Conservation (phyloP, 1,140 invertebrate species). For the Eueides isabella region DNA sequence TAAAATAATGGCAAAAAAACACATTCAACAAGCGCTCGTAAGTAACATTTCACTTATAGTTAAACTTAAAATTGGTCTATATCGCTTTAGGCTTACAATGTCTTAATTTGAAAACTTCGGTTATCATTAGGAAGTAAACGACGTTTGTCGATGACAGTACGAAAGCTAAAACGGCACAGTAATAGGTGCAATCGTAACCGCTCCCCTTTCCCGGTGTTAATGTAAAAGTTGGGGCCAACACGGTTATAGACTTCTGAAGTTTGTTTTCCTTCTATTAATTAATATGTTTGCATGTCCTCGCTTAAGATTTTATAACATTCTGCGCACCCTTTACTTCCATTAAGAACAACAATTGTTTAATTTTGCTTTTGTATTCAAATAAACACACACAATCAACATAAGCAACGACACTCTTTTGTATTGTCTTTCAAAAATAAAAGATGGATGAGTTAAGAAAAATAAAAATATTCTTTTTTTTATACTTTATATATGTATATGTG, state of each 20-base stretch:
- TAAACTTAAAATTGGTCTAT: not conserved
- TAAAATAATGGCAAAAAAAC: not conserved
- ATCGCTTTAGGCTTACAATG: slow-evolving; percentile 22
- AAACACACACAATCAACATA: not conserved
- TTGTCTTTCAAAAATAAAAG: not conserved
- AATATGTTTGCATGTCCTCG: slow-evolving; percentile 72
- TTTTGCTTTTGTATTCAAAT: slow-evolving; percentile 18
- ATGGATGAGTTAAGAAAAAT: too few species aligned
- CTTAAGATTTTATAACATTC: slow-evolving; percentile 59
- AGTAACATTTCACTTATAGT: not conserved
- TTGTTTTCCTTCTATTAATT: slow-evolving; percentile 76
- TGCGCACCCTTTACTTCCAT: slow-evolving; percentile 13
- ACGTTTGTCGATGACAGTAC: slow-evolving; percentile 38
- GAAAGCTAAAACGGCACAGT: slow-evolving; percentile 43
- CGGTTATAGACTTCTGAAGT: slow-evolving; percentile 70
- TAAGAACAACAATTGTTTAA: slow-evolving; percentile 20
- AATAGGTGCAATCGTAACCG: slow-evolving; percentile 71
- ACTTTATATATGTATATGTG: too few species aligned
- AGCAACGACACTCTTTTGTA: too few species aligned
- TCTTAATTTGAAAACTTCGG: slow-evolving; percentile 35
- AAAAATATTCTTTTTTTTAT: too few species aligned
- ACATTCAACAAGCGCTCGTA: not conserved
- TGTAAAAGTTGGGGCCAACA: slow-evolving; percentile 73
- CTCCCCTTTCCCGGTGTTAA: slow-evolving; percentile 64
- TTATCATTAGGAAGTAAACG: slow-evolving; percentile 36